Base-by-base conservation (phyloP, 2,797 vertebrate genomes). In the Bovichtus variegatus region DNA sequence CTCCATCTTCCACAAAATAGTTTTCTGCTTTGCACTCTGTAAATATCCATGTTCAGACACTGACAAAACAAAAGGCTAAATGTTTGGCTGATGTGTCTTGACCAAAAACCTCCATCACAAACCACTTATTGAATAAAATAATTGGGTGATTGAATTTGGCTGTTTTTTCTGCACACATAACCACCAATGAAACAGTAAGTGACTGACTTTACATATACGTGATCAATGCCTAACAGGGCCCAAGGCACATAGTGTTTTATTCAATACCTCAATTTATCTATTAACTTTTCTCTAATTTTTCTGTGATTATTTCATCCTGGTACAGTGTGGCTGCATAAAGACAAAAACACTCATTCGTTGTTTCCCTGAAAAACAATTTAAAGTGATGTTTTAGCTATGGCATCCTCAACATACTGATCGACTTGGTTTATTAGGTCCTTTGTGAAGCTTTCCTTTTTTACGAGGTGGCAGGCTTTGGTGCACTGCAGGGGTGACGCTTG, bases 41-140 rank as follows among this genome's bases (percentile, higher is more conserved):
- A 66, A 49, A 70, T 64, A 63, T 61, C 34, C 19, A 54, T 27
- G 46, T 74, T 58, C 36, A 72, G 27, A 70, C 58, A 44, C 21
- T 25, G 34, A 68, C 18, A 65, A 53, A 78, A 74, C 54, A 85
- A 83, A 65, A 77, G 11, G 18, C 31, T 25, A 27, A 54, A 61
- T 57, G 25, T 86, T 74, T 69, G 61, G 57, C 21, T 69, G 46
- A 29, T 10, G 36, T 46, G 25, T 57, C 55, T 58, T 23, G 19
- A 63, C 58, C 31, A 18, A 84, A 34, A 85, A 83, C 75, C 58
- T 68, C 54, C 70, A 31, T 61, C 21, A 60, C 64, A 51, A 74
- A 83, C 46, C 64, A 25, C 55, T 50, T 60, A 63, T 59, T 65
- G 59, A 78, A 75, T 3, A 9, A 21, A 78, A 61, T 72, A 73